Evolutionary conservation across 2,888 invertebrate species (phyloP).

Genomic region (Maniola hyperantus): DNA sequence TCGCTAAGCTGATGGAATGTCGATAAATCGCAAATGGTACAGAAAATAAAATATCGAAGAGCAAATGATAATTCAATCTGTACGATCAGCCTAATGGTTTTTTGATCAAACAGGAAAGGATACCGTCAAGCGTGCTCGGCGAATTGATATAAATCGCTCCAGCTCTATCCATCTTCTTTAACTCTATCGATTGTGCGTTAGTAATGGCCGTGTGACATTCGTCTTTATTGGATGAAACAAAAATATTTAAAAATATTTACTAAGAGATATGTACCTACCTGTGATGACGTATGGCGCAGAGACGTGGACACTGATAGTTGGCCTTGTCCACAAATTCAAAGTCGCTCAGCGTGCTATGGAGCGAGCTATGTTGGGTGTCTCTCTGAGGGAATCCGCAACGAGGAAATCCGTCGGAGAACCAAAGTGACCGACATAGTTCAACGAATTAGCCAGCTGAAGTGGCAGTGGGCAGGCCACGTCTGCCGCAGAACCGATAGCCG

Average conservation of each 20-base stretch:
- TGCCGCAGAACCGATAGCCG: no score
- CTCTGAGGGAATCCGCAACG: no score
- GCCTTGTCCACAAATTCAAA: no score
- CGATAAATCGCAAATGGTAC: neutral
- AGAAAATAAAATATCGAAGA: conserved; percentile 6
- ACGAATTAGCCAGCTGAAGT: no score
- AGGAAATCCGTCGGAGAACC: no score
- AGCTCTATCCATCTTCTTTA: conserved; percentile 76
- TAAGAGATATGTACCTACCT: no score
- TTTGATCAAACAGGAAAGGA: conserved; percentile 64
- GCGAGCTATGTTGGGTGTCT: no score
- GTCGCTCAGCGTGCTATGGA: no score
- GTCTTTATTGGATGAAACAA: conserved; percentile 53
- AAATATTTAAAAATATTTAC: conserved; percentile 6
- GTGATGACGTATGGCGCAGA: no score
- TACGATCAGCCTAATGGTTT: conserved; percentile 52
- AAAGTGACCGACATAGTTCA: no score
- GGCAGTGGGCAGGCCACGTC: no score
- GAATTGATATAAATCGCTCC: conserved; percentile 79
- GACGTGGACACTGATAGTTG: no score
- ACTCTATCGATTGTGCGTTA: conserved; percentile 60
- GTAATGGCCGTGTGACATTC: conserved; percentile 65
- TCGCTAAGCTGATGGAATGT: neutral
- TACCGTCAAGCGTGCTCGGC: conserved; percentile 60
- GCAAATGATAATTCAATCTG: conserved; percentile 30